Evolutionary conservation across 2,113 vertebrate genomes (phyloP), one percentile per base, ranked within the genome.

Genomic region (Naja naja): DNA sequence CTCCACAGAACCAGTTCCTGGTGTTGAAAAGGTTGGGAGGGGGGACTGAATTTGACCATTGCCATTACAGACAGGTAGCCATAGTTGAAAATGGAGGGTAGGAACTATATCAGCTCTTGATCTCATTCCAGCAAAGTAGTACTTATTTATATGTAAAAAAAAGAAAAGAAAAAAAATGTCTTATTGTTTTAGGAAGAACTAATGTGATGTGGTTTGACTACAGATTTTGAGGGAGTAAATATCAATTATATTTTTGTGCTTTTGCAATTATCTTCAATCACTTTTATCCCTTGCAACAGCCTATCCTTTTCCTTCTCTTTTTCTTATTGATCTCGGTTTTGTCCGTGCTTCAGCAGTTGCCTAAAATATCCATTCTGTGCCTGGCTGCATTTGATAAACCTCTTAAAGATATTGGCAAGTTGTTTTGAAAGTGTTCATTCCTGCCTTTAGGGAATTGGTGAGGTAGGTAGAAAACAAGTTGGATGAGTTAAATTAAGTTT

Each of bases 361-460:
- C 27, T 91, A 39, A 85, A 74, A 91, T 55, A 56, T 11, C 22
- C 20, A 30, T 87, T 90, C 30, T 81, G 49, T 53, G 39, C 23
- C 52, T 85, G 69, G n/a, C 69, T 91, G 69, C 52, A 30, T 85
- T 85, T 91, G 69, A 91, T 52, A 88, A 88, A 88, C 52, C 87
- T 34, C 87, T 54, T 34, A n/a, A 81, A 69, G 27, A 52, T 69
- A n/a, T 69, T 69, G 89, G 45, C 89, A 90, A 52, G 89, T 90
- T 89, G 43, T 43, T 91, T 43, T 69, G 43, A n/a, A 90, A 49
- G 30, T 90, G 89, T 64, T 49, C 52, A 56, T 85, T 85, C 12
- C 23, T 91, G 23, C 52, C 27, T 85, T 55, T 25, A 45, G 64
- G 22, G 69, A 85, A 74, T 91, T 60, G 25, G 27, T 60, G 88